Conservation (phyloP, 2,888 invertebrate genomes). For the Melanophora roralis region DNA sequence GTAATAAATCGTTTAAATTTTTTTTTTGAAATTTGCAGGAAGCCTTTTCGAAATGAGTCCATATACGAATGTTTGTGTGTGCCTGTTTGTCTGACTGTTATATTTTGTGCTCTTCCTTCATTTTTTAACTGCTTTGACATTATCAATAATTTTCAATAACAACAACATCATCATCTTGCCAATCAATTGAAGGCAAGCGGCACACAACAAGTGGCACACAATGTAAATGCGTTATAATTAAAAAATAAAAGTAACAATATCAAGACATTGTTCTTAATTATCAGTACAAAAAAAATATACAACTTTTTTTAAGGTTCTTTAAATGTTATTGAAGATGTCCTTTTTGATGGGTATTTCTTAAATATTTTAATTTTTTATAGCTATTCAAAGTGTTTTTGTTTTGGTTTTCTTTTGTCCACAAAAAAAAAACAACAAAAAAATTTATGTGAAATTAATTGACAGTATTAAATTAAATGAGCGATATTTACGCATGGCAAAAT, state of each 20-base stretch:
- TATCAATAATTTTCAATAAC: conserved; percentile 58
- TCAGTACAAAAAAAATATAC: too few species aligned
- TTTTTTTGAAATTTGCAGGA: background rate
- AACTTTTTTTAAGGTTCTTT: conserved; percentile 12
- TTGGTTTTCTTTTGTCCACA: background rate
- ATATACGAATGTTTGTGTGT: background rate
- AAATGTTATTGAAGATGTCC: conserved; percentile 4
- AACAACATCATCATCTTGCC: conserved; percentile 49
- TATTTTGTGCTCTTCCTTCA: conserved; percentile 4
- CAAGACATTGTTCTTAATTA: conserved; percentile 12
- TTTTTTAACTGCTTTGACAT: conserved; percentile 53
- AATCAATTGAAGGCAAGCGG: conserved; percentile 40
- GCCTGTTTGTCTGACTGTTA: background rate
- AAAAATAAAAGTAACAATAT: conserved; percentile 23
- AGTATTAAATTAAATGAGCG: conserved; percentile 1
- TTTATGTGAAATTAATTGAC: conserved; percentile 37
- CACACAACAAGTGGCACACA: too few species aligned
- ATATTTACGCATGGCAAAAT: conserved; percentile 25
- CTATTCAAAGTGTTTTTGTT: background rate
- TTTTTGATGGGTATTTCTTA: too few species aligned
- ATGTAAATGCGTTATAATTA: conserved; percentile 47
- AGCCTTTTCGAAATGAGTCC: background rate
- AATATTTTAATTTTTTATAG: background rate
- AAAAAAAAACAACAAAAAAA: background rate
- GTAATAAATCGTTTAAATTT: conserved; percentile 1